Conservation (phyloP, 92 coral and sea anemone species). For the Nematostella vectensis region DNA sequence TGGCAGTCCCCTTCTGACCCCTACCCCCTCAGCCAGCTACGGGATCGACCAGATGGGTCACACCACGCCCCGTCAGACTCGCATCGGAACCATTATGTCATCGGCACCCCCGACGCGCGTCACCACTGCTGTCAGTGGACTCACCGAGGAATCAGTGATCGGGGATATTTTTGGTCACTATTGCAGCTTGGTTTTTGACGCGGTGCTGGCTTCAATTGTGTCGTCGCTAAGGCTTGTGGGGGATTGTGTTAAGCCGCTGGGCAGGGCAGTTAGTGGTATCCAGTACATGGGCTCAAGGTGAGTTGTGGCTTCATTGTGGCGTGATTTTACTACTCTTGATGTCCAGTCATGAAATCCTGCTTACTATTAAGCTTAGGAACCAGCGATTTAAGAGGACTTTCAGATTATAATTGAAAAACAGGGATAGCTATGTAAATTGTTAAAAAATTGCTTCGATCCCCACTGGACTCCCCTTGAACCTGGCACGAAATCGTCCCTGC, state of each 20-base stretch:
- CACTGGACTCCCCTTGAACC: no score
- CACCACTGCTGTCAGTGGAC: conserved; percentile 87
- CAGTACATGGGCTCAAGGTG: conserved; percentile 36
- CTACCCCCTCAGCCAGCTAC: conserved; percentile 60
- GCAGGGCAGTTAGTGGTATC: conserved; percentile 64
- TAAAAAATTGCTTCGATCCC: no score
- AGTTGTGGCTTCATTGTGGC: background rate
- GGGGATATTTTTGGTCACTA: conserved; percentile 94
- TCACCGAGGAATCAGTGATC: conserved; percentile 91
- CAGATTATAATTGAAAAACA: no score
- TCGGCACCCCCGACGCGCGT: conserved; percentile 69
- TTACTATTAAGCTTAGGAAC: no score
- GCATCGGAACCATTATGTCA: conserved; percentile 64
- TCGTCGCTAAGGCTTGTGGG: conserved; percentile 71
- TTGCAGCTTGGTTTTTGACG: conserved; percentile 81
- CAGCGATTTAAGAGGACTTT: no score
- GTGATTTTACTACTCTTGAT: no score
- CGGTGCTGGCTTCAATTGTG: conserved; percentile 57
- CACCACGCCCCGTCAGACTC: conserved; percentile 52
- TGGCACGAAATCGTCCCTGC: no score
- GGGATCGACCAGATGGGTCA: conserved; percentile 45
- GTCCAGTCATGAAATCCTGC: no score
- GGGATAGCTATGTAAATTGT: no score
- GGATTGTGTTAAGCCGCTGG: conserved; percentile 83
- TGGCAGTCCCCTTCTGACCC: conserved; percentile 67